Evolutionary conservation across 2,888 invertebrate genomes (phyloP).

Genomic region (Amphipyra tragopoginis): DNA sequence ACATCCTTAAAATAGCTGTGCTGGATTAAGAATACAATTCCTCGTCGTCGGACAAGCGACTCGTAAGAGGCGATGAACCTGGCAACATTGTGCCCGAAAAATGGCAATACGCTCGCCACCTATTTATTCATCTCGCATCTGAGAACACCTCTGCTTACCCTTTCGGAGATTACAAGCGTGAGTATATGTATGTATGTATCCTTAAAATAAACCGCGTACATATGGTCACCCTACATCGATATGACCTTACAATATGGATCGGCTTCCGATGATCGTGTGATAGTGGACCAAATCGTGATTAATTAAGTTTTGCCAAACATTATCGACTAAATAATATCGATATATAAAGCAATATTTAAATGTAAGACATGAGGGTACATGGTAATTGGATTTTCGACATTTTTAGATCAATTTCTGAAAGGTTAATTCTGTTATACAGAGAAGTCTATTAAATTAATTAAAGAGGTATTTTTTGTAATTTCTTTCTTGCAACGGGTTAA

Average conservation of each 20-base stretch:
- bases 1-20: background rate
- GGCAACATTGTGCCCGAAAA: no score
- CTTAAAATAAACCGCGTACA: background rate
- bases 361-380: constrained; percentile 17
- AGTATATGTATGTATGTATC: no score
- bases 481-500: no score
- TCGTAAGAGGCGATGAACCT: no score
- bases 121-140: no score
- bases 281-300: constrained; percentile 56
- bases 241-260: constrained; percentile 58
- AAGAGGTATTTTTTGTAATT: background rate
- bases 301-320: constrained; percentile 61
- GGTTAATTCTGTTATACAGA: constrained; percentile 31
- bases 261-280: constrained; percentile 56
- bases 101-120: no score
- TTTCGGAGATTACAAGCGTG: no score
- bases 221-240: constrained; percentile 40
- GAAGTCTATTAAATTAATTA: constrained; percentile 41
- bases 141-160: no score
- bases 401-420: constrained; percentile 33
- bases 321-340: constrained; percentile 45
- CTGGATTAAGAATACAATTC: no score
- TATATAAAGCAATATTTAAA: constrained; percentile 39
- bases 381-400: constrained; percentile 48
- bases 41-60: no score